Evolutionary conservation across 2,888 invertebrate species (phyloP), one percentile per base, ranked within the genome.

Genomic region (Meghimatium bilineatum): DNA sequence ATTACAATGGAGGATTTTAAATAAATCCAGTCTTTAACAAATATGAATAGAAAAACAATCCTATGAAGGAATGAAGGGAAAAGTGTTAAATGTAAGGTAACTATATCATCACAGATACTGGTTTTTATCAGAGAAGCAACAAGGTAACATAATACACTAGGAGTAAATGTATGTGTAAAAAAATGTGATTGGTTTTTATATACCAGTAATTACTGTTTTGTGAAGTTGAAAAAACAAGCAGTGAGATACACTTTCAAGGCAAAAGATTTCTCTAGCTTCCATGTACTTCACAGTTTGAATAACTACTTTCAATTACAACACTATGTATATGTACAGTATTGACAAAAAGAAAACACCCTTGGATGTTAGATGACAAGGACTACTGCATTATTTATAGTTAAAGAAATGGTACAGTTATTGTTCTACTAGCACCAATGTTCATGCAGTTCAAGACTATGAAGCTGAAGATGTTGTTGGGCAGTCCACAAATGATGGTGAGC

Each of bases 81-180:
- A 56, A 71, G 71, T 44, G 23, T 72, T 72, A 80, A 76, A 56
- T 77, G 77, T 82, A 82, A 77, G 77, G 34, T 76, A 66, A 77
- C 44, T 82, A 52, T 67, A 10, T 77, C 77, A 82, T 82, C 82
- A 82, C 82, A 82, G 82, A 82, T 82, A 82, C n/a, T 76, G 63
- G 36, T 14, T 72, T 82, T 74, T 69, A 82, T 82, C 82, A 82
- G 66, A 77, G 44, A 77, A 56, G 77, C 36, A 76, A 82, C 76
- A 82, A 75, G 77, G 36, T 63, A 49, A 66, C 76, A 75, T 36
- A 36, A 71, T 34, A 71, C 26, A 60, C n/a, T n/a, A 77, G n/a
- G n/a, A 77, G 23, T 34, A 77, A 34, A 74, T 52, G 32, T 74
- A 52, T n/a, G n/a, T n/a, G 44, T 32, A 52, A 26, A 44, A 26